Conservation (phyloP, 1,140 invertebrate species). For the Papilio aristodemus region DNA sequence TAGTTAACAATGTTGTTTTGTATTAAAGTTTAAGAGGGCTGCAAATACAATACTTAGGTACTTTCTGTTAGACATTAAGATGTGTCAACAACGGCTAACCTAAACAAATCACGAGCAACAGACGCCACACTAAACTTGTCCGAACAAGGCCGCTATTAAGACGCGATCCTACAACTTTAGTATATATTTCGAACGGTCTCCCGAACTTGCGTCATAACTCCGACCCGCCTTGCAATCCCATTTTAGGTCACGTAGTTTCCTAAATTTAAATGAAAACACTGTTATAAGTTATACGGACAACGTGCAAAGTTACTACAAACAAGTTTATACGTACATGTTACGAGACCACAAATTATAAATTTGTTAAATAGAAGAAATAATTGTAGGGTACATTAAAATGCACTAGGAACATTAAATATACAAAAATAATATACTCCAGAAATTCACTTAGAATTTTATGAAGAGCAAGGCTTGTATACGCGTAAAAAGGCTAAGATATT, state of each 20-base stretch:
- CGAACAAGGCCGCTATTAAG: slow-evolving; percentile 33
- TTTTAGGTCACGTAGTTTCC: slow-evolving; percentile 50
- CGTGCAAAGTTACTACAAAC: slow-evolving; percentile 29
- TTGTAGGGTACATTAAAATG: too few species aligned
- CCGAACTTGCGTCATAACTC: slow-evolving; percentile 43
- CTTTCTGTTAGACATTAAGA: neutral
- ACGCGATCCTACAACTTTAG: slow-evolving; percentile 31
- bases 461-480: slow-evolving; percentile 12
- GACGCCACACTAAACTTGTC: slow-evolving; percentile 30
- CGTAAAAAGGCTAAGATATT: slow-evolving; percentile 20
- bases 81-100: neutral
- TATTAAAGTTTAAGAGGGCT: too few species aligned
- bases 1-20: neutral
- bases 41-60: neutral
- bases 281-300: slow-evolving; percentile 46
- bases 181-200: slow-evolving; percentile 38
- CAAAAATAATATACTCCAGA: slow-evolving; percentile 1
- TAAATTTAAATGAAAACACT: slow-evolving; percentile 56
- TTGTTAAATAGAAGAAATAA: slow-evolving; percentile 1
- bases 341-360: slow-evolving; percentile 10
- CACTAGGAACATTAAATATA: too few species aligned
- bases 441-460: neutral
- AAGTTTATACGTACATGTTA: neutral
- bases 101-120: slow-evolving; percentile 37
- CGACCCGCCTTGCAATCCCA: slow-evolving; percentile 22